Percentiles rank a stretch among this genome's conserved stretches.
These are phyloP conservation scores for Spizaetus ornatus DNA, from an alignment of 2,113 vertebrate species.

Conservation along the genomic window DNA sequence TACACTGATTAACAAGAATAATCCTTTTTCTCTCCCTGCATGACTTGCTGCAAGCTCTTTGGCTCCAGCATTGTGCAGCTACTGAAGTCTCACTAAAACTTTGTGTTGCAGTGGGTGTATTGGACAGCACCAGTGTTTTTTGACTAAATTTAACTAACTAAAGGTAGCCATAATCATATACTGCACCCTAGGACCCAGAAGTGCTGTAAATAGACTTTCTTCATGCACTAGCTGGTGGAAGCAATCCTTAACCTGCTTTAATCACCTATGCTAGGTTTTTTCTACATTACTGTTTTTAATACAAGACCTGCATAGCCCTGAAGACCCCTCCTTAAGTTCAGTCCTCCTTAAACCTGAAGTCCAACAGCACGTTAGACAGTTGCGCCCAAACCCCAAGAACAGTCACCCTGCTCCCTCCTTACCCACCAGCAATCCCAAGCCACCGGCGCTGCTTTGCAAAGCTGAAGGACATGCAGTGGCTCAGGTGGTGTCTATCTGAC, in stretches of 20 bases:
- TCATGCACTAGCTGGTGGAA: not conserved
- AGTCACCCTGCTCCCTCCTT: not conserved
- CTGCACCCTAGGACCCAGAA: not conserved
- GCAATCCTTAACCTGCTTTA: not conserved
- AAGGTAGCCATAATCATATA: not conserved
- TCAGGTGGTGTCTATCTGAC: not conserved
- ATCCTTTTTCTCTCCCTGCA: not conserved
- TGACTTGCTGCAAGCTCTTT: not conserved
- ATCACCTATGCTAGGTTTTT: not conserved
- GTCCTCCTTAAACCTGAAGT: not conserved
- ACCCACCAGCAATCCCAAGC: not conserved
- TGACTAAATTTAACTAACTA: not conserved
- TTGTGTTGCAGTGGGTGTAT: not conserved
- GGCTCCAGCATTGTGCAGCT: not conserved
- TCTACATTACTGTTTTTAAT: not conserved
- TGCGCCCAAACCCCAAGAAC: not conserved
- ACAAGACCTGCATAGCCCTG: not conserved
- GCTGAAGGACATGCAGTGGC: not conserved
- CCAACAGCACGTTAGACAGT: not conserved
- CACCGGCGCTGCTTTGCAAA: not conserved
- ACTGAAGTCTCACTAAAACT: not conserved
- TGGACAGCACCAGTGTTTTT: not conserved
- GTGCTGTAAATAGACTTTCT: not conserved
- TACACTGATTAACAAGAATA: conserved; percentile 1
- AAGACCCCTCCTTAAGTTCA: not conserved